phyloP scores from a whole-genome alignment of 2,113 vertebrate species.

The Elgaria multicarinata region DNA sequence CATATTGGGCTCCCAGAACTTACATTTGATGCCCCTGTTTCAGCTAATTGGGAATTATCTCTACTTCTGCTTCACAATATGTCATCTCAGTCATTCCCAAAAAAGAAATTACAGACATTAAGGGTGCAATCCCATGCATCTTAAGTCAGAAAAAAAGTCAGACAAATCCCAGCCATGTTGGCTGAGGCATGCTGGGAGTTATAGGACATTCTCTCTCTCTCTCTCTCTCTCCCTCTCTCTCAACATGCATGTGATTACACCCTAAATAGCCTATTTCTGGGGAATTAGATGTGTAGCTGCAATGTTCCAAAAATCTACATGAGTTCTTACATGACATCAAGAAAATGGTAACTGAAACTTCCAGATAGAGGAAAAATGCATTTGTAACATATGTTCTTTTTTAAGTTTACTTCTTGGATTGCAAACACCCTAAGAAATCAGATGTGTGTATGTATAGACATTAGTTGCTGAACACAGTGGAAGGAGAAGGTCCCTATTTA shows the following conservation, averaged over 20 bases:
- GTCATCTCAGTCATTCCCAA: neutral
- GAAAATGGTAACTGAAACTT: slow-evolving; percentile 56
- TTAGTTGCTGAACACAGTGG: slow-evolving; percentile 48
- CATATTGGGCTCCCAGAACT: neutral
- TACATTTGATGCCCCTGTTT: neutral
- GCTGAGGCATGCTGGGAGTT: too few species aligned
- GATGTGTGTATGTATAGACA: slow-evolving; percentile 23
- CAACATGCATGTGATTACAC: too few species aligned
- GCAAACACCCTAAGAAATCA: slow-evolving; percentile 39
- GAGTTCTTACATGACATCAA: slow-evolving; percentile 39
- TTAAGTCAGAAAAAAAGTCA: too few species aligned
- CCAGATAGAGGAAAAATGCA: slow-evolving; percentile 6
- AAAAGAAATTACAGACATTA: neutral
- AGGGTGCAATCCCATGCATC: too few species aligned
- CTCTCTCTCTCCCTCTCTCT: too few species aligned
- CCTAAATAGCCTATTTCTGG: neutral
- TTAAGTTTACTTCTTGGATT: slow-evolving; percentile 49
- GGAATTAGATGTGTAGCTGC: slow-evolving; percentile 18
- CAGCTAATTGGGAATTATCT: neutral
- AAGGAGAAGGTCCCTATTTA: slow-evolving; percentile 76
- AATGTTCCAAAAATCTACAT: slow-evolving; percentile 43
- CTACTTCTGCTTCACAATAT: neutral
- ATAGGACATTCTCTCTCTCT: too few species aligned
- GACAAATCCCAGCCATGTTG: too few species aligned
- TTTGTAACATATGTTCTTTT: slow-evolving; percentile 35